Base-by-base conservation (phyloP, 2,113 vertebrate species). In the Tetrax tetrax region DNA sequence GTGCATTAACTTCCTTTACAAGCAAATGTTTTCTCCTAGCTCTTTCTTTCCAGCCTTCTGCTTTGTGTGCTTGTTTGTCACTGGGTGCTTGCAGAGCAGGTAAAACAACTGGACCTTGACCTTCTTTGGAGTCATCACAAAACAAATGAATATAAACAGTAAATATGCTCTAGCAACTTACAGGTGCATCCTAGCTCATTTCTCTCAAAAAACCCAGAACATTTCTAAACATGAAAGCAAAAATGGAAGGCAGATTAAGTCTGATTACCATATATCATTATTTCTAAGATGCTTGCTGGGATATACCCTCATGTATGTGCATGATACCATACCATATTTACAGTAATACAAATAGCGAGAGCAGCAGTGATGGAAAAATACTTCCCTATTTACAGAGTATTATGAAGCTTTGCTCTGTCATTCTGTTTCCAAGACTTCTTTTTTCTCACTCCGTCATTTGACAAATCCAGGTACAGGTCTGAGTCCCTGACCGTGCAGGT, bases 231-330 rank as follows among this genome's bases (percentile, higher is more conserved):
- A 9, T 53, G 77, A 75, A 89, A 77, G 76, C 22, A 19, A 79
- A 86, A 31, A 38, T 7, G 29, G 50, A 74, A 69, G 50, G 24
- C 45, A 59, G 83, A 61, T 66, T 57, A 61, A 57, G 8, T 18
- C 14, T 45, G 50, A 70, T 64, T 77, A 29, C 16, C 10, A 29
- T 29, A 7, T 12, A 23, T 3, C 20, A 38, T 60, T 41, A 53
- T 59, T 77, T 66, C n/a, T 66, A 21, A 63, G 33, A 8, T 4
- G 8, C 12, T 53, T 83, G 5, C 68, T 65, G 47, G 37, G 27
- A 57, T 65, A 31, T 43, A 25, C 9, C 18, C 37, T 64, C 2
- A 0, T 6, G 4, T 29, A 21, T 2, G 2, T 19, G 19, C 13
- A 45, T 37, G 35, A 31, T 35, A 9, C 53, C 41, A 43, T 16